phyloP scores from a whole-genome alignment of 2,113 vertebrate species.

The Prunella himalayana region DNA sequence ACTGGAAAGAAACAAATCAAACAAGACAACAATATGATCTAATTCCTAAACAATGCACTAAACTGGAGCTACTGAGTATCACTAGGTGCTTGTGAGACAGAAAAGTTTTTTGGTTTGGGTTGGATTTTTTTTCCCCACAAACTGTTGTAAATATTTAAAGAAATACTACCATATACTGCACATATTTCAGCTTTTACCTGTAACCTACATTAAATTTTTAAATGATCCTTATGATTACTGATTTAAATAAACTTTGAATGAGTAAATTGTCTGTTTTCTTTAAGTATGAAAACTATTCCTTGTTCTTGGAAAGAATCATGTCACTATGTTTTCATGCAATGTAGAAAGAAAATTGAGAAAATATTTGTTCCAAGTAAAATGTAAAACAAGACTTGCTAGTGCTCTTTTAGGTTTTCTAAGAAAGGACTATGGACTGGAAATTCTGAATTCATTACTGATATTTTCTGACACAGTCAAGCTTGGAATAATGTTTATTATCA shows the following conservation, averaged over 20 bases:
- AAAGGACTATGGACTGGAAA: not conserved
- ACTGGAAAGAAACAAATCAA: not conserved
- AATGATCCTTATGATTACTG: not conserved
- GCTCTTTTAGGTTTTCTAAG: not conserved
- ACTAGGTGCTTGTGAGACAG: not conserved
- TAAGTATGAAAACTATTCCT: not conserved
- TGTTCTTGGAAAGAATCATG: not conserved
- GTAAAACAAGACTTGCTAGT: not conserved
- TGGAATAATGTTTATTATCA: not conserved
- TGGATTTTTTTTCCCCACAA: not conserved
- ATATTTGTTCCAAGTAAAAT: not conserved
- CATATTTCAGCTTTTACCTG: not conserved
- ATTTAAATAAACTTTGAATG: not conserved
- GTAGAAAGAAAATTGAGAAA: not conserved
- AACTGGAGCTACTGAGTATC: not conserved
- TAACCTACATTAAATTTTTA: not conserved
- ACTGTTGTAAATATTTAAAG: not conserved
- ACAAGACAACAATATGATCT: not conserved
- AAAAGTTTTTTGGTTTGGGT: fast-evolving
- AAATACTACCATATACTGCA: not conserved
- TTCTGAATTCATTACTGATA: not conserved
- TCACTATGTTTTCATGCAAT: not conserved
- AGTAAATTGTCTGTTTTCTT: not conserved
- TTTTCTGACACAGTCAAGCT: not conserved
- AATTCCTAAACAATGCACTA: not conserved